Evolutionary conservation across 2,888 invertebrate genomes (phyloP).

Genomic region (Tanytarsus gracilentus): DNA sequence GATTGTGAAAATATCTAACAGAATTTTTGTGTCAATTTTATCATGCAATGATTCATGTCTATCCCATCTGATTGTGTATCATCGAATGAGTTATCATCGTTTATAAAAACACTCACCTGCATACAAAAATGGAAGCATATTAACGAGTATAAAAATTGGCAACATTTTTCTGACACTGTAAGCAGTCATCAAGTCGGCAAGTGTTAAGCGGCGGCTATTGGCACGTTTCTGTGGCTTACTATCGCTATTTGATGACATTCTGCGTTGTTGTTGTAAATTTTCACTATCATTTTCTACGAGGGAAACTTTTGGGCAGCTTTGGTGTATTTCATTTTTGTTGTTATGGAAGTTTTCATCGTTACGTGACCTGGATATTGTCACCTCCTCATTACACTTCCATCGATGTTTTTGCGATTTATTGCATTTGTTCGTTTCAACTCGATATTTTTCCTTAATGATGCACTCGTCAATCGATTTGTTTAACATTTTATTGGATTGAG

Average conservation of each 20-base stretch:
- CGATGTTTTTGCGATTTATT: slow-evolving; percentile 18
- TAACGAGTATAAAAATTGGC: slow-evolving; percentile 42
- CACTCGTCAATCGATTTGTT: neutral
- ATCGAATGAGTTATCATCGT: neutral
- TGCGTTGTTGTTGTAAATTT: neutral
- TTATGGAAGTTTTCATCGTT: neutral
- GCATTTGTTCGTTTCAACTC: slow-evolving; percentile 4
- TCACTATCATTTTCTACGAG: neutral
- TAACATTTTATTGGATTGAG: neutral
- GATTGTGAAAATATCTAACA: too few relatives aligned
- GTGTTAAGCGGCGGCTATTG: neutral
- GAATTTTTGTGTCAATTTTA: too few relatives aligned
- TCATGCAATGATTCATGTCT: neutral
- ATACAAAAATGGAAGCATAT: slow-evolving; percentile 43
- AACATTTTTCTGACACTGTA: slow-evolving; percentile 33
- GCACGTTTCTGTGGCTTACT: neutral
- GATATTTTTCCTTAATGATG: neutral
- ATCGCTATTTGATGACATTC: too few relatives aligned
- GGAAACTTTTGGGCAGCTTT: slow-evolving; percentile 1
- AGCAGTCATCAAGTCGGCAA: slow-evolving; percentile 7
- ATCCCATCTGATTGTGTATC: too few relatives aligned
- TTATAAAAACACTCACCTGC: slow-evolving; percentile 38
- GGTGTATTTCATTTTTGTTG: neutral
- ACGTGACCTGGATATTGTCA: neutral
- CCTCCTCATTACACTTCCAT: slow-evolving; percentile 18